phyloP scores from a whole-genome alignment of 1,140 invertebrate species.

The Apocrypta bakeri region DNA sequence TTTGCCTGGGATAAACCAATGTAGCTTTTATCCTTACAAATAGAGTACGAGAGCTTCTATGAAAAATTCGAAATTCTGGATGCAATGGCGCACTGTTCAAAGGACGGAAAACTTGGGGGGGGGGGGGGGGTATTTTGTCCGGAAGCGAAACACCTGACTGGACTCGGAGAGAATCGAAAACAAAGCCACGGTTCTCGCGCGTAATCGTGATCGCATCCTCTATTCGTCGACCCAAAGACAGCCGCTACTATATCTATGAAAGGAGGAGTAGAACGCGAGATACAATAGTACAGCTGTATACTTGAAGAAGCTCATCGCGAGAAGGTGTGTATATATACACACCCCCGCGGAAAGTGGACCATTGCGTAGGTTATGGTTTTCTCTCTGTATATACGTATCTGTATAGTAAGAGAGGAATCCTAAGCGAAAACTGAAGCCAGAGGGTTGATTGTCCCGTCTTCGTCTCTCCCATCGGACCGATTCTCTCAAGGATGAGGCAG shows the following conservation, averaged over 20 bases:
- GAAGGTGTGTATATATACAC: neutral
- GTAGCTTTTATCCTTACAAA: too few species aligned
- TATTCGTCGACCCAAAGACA: too few species aligned
- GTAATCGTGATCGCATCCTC: neutral
- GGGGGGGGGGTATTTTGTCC: too few species aligned
- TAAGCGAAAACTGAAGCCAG: neutral
- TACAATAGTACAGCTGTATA: neutral
- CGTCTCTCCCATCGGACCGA: neutral
- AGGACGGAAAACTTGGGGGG: too few species aligned
- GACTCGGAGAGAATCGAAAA: neutral
- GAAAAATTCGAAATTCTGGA: too few species aligned
- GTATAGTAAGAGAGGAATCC: neutral
- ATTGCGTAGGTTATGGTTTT: constrained; percentile 68
- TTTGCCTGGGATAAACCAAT: too few species aligned
- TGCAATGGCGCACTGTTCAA: too few species aligned
- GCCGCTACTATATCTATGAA: too few species aligned
- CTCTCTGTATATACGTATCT: constrained; percentile 39
- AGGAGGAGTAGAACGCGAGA: neutral
- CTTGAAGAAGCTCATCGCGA: neutral
- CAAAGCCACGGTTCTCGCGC: neutral
- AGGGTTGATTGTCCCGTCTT: constrained; percentile 37
- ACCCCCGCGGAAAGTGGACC: constrained; percentile 57
- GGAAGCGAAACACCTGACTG: neutral
- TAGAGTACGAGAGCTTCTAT: too few species aligned
- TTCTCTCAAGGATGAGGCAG: constrained; percentile 31